Base-by-base conservation (phyloP, 2,113 vertebrate species). In the Stomatorhinus ivindoensis region DNA sequence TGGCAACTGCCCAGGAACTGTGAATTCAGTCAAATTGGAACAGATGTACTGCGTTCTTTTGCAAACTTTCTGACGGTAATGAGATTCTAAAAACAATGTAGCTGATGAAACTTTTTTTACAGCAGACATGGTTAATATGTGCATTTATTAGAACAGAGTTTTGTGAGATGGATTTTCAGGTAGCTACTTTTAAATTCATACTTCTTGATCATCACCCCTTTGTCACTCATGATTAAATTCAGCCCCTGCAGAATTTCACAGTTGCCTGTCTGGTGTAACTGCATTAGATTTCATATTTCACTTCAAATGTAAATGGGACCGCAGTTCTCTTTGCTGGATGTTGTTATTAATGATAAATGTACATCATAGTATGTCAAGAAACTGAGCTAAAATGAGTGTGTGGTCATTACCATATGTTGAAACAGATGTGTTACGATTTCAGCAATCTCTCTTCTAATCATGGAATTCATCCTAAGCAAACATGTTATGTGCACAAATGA, bases 31-130 rank as follows among this genome's bases (percentile, higher is more conserved):
- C 51, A 89, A 85, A 85, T 5, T 24, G 65, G 85, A 89, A 88
- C 88, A 90, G 89, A 88, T 91, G 87, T 69, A 82, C 44, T 58
- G 73, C 65, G 51, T 47, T 58, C 65, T 83, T 88, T 51, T 82
- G 69, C 69, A 69, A 80, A 90, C 65, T 87, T 47, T 82, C 69
- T 35, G 44, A 85, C 31, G 53, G 48, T 88, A 88, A 82, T 58
- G 44, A 55, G 46, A 55, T 31, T 88, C 42, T 82, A 27, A 53
- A 39, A 39, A 80, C 73, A 90, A 69, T 76, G 47, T 39, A 53
- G 48, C 86, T 24, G 31, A 53, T 19, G 61, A 90, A 44, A 31
- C 53, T 86, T 86, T 46, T 46, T 86, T 69, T n/a, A 47, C 21
- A 13, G 58, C 15, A 61, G 83, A 86, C 53, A 44, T 47, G 80